Conservation (phyloP, 2,797 vertebrate genomes). For the Peromyscus nudipes region DNA sequence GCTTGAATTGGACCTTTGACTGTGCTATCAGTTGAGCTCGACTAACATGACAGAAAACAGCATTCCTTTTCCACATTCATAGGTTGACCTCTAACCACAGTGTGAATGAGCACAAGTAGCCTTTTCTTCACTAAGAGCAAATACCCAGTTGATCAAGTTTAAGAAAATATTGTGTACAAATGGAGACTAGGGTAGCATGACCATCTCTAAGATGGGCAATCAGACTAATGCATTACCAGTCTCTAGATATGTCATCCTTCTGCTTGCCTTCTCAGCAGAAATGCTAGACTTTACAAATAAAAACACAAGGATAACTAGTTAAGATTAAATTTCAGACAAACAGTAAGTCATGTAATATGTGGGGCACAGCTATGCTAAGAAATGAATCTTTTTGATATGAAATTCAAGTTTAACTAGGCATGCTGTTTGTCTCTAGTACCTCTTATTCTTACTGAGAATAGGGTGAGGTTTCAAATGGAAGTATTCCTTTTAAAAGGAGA, state of each 20-base stretch:
- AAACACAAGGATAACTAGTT: neutral
- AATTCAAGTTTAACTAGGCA: slow-evolving; percentile 22
- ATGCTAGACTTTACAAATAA: neutral
- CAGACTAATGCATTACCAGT: neutral
- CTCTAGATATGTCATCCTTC: slow-evolving; percentile 12
- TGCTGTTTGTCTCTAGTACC: neutral
- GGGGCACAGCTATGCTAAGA: neutral
- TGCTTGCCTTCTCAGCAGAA: neutral
- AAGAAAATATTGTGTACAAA: neutral
- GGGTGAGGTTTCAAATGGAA: neutral
- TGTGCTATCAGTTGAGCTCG: neutral
- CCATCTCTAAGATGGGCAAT: neutral
- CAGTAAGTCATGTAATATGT: slow-evolving; percentile 5
- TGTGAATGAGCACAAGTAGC: neutral
- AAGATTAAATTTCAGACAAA: slow-evolving; percentile 54
- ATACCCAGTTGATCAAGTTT: slow-evolving; percentile 6
- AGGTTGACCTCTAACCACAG: slow-evolving; percentile 16
- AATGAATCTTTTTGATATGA: neutral
- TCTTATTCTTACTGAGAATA: slow-evolving; percentile 32
- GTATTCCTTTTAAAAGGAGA: slow-evolving; percentile 27
- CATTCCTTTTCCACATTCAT: slow-evolving; percentile 36
- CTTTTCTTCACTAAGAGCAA: slow-evolving; percentile 52
- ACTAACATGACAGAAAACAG: neutral
- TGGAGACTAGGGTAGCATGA: neutral
- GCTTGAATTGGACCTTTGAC: slow-evolving; percentile 64